Evolutionary conservation across 2,113 vertebrate genomes (phyloP), one percentile per base, ranked within the genome.

Genomic region (Anas platyrhynchos): DNA sequence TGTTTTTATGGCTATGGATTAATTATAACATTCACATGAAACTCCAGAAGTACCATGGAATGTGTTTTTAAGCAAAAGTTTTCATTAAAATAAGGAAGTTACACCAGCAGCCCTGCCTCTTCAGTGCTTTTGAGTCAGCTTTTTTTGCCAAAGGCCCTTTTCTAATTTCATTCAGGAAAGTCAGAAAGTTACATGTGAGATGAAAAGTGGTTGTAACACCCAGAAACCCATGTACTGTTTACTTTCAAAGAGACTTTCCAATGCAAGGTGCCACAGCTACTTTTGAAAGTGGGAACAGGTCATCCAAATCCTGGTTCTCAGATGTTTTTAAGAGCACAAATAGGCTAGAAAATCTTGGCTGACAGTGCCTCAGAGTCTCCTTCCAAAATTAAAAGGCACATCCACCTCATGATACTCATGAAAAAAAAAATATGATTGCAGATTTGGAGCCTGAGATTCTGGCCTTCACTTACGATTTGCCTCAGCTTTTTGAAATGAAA

Each of bases 51-150:
- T 54, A 73, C 36, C 23, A 58, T 5, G 4, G 83, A 76, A 89
- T 29, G 7, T 56, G 54, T 69, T 89, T 86, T 75, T 81, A 43
- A 56, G 36, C 22, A 78, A 36, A 77, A 55, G 5, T 25, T 43
- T 91, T 73, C 66, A 76, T 82, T 89, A 93, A 94, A 94, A 87
- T 50, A 56, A 76, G 82, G 71, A 92, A 91, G 81, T 73, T 76
- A 29, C 36, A 69, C 23, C 36, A 83, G 7, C 18, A 85, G 9
- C 36, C n/a, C 29, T 48, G 29, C 8, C 6, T 87, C 78, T 85
- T 75, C 1, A 1, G 54, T 91, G 54, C 31, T 79, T 96, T 89
- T 83, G 65, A 94, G 38, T 50, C 74, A 79, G 38, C 16, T 83
- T 38, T 55, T 88, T 85, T 87, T 69, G 58, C 67, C 41, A 1